These are phyloP conservation scores for Scolopax rusticola DNA, from an alignment of 2,797 vertebrate species.

Conservation along the genomic window DNA sequence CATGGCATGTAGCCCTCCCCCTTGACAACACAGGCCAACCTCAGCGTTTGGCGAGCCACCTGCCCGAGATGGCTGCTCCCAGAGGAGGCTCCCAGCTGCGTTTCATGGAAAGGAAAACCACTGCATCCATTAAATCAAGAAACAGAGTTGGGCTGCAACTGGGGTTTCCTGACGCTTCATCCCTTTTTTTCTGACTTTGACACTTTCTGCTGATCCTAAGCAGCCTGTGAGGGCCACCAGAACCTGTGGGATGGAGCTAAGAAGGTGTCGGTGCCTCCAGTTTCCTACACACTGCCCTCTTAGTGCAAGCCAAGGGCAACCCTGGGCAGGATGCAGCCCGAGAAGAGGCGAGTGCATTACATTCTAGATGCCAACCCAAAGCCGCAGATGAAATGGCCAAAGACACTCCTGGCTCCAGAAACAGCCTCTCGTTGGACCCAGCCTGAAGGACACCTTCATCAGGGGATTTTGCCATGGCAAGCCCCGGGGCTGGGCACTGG, in stretches of 20 bases:
- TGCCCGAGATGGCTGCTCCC: neutral
- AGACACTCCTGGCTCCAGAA: neutral
- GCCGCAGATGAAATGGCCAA: neutral
- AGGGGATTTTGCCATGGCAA: neutral
- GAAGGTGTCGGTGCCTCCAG: neutral
- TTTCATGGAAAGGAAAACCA: neutral
- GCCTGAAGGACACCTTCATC: neutral
- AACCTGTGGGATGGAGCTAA: neutral
- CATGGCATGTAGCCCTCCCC: neutral
- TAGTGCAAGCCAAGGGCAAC: neutral
- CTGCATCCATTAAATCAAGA: neutral
- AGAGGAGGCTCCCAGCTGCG: accelerated
- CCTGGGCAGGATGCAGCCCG: neutral
- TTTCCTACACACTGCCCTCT: neutral
- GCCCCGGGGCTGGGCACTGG: neutral
- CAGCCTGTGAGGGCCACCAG: neutral
- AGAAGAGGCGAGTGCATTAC: neutral
- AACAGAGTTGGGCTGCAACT: neutral
- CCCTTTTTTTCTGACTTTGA: neutral
- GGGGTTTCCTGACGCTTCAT: neutral
- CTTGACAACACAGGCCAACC: neutral
- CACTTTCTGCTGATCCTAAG: neutral
- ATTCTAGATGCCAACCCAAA: neutral
- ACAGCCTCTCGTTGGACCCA: accelerated
- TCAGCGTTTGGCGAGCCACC: neutral